Evolutionary conservation across 2,113 vertebrate genomes (phyloP), one percentile per base, ranked within the genome.

Genomic region (Phalacrocorax aristotelis): DNA sequence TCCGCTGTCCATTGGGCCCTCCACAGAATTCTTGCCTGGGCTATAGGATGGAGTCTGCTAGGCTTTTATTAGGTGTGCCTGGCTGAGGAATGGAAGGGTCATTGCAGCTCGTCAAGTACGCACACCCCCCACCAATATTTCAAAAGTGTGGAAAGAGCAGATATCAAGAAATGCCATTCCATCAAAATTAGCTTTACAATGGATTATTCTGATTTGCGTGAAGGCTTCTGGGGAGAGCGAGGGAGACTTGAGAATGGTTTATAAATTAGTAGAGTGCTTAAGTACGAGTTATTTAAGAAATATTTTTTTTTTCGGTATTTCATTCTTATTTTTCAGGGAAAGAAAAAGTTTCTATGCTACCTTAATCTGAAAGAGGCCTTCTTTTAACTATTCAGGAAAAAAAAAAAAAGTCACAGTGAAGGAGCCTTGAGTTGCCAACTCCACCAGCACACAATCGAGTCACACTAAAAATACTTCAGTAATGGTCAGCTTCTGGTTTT

Each of bases 401-500:
- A 26, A 44, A 48, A 90, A 34, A 62, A 51, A 65, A 49, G 20
- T 76, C 40, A 60, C 1, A 1, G 68, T 65, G 74, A 83, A 93
- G 82, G 74, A 87, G 60, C 21, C 49, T 65, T 6, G 40, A 95
- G n/a, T 11, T 86, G 36, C 83, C 82, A 88, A 29, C 46, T 81
- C 29, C 55, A 88, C 55, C 55, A 90, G 36, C 62, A 66, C 42
- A 83, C 32, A 86, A 13, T 19, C 5, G 4, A 82, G 74, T 51
- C 61, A 51, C 66, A 15, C 95, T 93, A 96, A 94, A 96, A 96
- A 96, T 96, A 96, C 62, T 83, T 42, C 72, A 68, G 84, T 64
- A 96, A 91, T 83, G 46, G 68, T 71, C 85, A 88, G 82, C 84
- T 97, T 94, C 93, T 94, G 76, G 68, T 77, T 95, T 44, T 92